Conservation (phyloP, 2,113 vertebrate genomes). For the Petrocephalus microphthalmus region DNA sequence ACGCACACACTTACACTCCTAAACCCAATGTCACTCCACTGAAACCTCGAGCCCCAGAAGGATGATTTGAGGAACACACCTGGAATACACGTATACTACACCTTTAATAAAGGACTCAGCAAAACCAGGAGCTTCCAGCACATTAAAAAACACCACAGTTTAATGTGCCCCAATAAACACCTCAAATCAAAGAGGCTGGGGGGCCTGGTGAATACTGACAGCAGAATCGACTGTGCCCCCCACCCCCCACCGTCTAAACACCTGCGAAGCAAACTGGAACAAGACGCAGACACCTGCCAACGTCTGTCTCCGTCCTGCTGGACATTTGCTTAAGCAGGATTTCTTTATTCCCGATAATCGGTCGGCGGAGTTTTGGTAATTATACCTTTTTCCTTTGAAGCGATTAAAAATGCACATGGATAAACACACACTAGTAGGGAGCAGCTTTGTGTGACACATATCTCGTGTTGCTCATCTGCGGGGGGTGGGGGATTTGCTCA, state of each 20-base stretch:
- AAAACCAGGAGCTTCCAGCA: neutral
- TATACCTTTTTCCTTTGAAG: neutral
- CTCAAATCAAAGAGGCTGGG: neutral
- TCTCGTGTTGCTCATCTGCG: neutral
- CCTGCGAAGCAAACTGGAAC: neutral
- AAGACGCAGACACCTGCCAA: neutral
- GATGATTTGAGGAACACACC: neutral
- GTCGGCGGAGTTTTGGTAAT: neutral
- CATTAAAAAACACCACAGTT: neutral
- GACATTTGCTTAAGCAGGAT: neutral
- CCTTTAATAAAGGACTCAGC: neutral
- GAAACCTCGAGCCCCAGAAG: neutral
- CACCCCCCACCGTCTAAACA: neutral
- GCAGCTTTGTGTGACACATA: neutral
- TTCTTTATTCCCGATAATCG: neutral
- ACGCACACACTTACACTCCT: neutral
- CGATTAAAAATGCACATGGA: neutral
- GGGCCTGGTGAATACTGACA: conserved; percentile 1
- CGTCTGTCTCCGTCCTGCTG: neutral
- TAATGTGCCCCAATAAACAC: conserved; percentile 12
- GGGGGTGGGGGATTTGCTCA: neutral
- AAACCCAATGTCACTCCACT: neutral
- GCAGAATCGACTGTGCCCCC: neutral
- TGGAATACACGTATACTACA: neutral
- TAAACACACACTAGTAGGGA: neutral